Percentiles rank a stretch among this genome's conserved stretches.
Evolutionary conservation across 2,113 vertebrate genomes (phyloP).

Genomic region (Prionailurus viverrinus): DNA sequence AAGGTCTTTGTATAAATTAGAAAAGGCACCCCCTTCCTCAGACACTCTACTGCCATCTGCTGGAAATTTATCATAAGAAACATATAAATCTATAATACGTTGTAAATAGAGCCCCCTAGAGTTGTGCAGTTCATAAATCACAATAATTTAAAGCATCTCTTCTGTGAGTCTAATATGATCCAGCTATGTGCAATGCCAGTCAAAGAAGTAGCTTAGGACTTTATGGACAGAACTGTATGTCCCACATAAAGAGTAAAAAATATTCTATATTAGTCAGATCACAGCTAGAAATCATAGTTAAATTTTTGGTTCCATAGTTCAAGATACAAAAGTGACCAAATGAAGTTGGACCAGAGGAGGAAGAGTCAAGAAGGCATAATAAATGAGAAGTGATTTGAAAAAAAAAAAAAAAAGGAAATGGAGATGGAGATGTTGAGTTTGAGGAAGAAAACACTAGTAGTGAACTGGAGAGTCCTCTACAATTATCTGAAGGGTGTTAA

Average conservation of each 20-base stretch:
- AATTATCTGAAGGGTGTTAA: neutral
- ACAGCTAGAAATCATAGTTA: neutral
- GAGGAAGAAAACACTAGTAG: neutral
- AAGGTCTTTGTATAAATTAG: conserved; percentile 44
- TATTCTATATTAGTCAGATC: neutral
- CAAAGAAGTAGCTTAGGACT: neutral
- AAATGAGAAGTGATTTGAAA: neutral
- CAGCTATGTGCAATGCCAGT: neutral
- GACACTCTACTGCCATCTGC: conserved; percentile 77
- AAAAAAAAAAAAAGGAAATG: neutral
- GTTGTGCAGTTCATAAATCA: conserved; percentile 62
- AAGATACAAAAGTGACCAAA: conserved; percentile 20
- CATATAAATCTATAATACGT: neutral
- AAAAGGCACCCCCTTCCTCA: conserved; percentile 60
- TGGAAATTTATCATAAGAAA: conserved; percentile 60
- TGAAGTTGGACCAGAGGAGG: neutral
- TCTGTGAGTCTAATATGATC: neutral
- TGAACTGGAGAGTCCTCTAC: neutral
- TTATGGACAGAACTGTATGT: neutral
- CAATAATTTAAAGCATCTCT: neutral
- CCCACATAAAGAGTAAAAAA: neutral
- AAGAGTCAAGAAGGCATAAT: neutral
- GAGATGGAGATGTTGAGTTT: neutral
- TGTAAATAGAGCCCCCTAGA: conserved; percentile 75
- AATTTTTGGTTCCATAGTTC: conserved; percentile 29